Conservation (phyloP, 92 coral and sea anemone genomes). For the Epizoanthus stellaris region DNA sequence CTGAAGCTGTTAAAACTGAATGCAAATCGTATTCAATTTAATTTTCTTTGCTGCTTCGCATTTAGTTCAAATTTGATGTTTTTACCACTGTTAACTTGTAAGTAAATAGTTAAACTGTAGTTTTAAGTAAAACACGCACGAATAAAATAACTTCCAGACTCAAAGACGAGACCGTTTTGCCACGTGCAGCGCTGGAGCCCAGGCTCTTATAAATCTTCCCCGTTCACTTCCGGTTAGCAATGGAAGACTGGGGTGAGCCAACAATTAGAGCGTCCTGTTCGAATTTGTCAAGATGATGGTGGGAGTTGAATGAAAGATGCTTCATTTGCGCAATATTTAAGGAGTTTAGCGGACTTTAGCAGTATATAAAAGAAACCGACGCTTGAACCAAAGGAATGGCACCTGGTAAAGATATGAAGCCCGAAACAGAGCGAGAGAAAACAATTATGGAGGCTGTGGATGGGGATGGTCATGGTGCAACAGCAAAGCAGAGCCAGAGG, state of each 20-base stretch:
- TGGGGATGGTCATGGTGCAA: too few relatives aligned
- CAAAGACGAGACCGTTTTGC: not conserved
- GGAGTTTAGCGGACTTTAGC: too few relatives aligned
- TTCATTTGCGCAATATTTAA: not conserved
- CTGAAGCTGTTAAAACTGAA: too few relatives aligned
- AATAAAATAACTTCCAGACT: too few relatives aligned
- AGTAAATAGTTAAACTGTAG: too few relatives aligned
- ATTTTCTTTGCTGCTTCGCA: too few relatives aligned
- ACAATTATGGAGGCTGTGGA: not conserved
- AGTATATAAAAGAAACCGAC: not conserved
- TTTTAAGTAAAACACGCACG: too few relatives aligned
- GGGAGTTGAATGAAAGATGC: slow-evolving; percentile 5
- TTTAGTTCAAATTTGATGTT: too few relatives aligned
- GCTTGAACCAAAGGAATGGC: slow-evolving; percentile 7
- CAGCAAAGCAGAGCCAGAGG: not conserved
- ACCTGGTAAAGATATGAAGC: slow-evolving; percentile 5
- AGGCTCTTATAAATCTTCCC: not conserved
- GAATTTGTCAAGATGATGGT: slow-evolving; percentile 16
- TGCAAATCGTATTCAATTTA: too few relatives aligned
- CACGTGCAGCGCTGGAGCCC: slow-evolving; percentile 37
- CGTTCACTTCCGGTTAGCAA: not conserved
- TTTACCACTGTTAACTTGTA: too few relatives aligned
- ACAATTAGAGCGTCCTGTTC: slow-evolving; percentile 24
- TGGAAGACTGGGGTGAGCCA: slow-evolving; percentile 16
- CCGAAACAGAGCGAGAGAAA: slow-evolving; percentile 20